Conservation (phyloP, 2,888 invertebrate genomes). For the Cartodere bifasciata region DNA sequence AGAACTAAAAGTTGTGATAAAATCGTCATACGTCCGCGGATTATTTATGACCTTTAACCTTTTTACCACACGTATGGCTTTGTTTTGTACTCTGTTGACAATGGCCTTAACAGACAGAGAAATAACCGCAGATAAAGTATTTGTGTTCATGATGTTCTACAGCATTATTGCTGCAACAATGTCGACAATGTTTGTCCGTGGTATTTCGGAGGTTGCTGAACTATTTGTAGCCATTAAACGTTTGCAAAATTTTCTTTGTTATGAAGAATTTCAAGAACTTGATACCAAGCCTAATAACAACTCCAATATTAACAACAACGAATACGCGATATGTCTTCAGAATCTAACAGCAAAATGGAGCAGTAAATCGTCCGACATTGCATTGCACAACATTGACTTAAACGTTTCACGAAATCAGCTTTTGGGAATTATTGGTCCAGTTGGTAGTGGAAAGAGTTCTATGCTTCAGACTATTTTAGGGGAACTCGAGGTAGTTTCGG, state of each 20-base stretch:
- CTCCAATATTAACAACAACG: slow-evolving; percentile 19
- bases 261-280: slow-evolving; percentile 26
- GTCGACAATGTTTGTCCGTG: slow-evolving; percentile 43
- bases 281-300: slow-evolving; percentile 5
- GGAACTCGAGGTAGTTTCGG: slow-evolving; percentile 45
- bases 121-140: slow-evolving; percentile 60
- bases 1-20: slow-evolving; percentile 44
- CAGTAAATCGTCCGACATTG: slow-evolving; percentile 24
- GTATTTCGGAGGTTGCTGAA: slow-evolving; percentile 37
- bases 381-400: slow-evolving; percentile 26
- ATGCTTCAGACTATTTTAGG: slow-evolving; percentile 58
- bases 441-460: slow-evolving; percentile 53
- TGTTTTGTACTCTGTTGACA: slow-evolving; percentile 61
- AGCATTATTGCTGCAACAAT: slow-evolving; percentile 42
- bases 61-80: slow-evolving; percentile 68
- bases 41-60: slow-evolving; percentile 63
- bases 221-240: slow-evolving; percentile 35
- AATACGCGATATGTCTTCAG: slow-evolving; percentile 22
- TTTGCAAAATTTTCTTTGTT: slow-evolving; percentile 31
- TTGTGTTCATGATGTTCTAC: slow-evolving; percentile 44
- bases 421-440: slow-evolving; percentile 43
- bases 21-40: slow-evolving; percentile 50
- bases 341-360: slow-evolving; percentile 31
- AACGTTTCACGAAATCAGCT: slow-evolving; percentile 29
- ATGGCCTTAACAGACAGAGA: slow-evolving; percentile 51